A percentile compares a stretch with the other conserved stretches of the same genome.
phyloP scores from a whole-genome alignment of 30 jellyfish, hydroid and myxozoan genomes.

The Phacellophora camtschatica region DNA sequence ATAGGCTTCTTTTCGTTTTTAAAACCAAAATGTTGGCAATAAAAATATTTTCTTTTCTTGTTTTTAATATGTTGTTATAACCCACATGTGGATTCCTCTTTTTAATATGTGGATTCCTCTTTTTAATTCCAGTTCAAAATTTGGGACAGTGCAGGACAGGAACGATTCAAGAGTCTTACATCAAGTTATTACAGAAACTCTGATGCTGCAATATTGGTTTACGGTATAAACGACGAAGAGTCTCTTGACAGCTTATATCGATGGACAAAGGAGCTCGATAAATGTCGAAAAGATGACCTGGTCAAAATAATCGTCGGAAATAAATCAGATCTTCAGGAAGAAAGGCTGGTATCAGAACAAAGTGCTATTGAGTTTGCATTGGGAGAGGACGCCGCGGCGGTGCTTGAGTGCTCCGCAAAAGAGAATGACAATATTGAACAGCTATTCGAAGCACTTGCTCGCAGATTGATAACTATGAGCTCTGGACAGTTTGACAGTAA shows the following conservation, averaged over 20 bases:
- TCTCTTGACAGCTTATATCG: conserved; percentile 69
- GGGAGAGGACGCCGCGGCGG: conserved; percentile 81
- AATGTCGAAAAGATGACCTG: conserved; percentile 68
- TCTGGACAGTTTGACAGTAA: conserved; percentile 9
- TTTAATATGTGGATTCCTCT: too few species aligned
- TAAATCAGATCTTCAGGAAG: conserved; percentile 76
- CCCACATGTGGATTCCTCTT: too few species aligned
- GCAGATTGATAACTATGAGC: conserved; percentile 43
- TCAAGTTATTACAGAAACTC: conserved; percentile 92
- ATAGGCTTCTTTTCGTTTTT: too few species aligned
- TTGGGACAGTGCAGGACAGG: conserved; percentile 99
- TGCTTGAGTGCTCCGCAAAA: conserved; percentile 95
- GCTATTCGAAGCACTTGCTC: conserved; percentile 72
- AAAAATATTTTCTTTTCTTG: too few species aligned
- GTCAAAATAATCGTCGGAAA: conserved; percentile 82
- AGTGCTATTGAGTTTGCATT: conserved; percentile 87
- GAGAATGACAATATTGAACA: conserved; percentile 82
- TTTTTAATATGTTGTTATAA: too few species aligned
- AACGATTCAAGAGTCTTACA: conserved; percentile 81
- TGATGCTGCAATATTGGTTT: conserved; percentile 91
- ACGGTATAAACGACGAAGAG: conserved; percentile 72
- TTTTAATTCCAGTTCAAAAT: conserved; percentile 61
- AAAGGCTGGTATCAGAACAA: conserved; percentile 65
- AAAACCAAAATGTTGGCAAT: too few species aligned
- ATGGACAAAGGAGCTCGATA: conserved; percentile 78